A percentile compares a stretch with the other conserved stretches of the same genome.
phyloP scores from a whole-genome alignment of 2,888 invertebrate species.

The Abrostola triplasia region DNA sequence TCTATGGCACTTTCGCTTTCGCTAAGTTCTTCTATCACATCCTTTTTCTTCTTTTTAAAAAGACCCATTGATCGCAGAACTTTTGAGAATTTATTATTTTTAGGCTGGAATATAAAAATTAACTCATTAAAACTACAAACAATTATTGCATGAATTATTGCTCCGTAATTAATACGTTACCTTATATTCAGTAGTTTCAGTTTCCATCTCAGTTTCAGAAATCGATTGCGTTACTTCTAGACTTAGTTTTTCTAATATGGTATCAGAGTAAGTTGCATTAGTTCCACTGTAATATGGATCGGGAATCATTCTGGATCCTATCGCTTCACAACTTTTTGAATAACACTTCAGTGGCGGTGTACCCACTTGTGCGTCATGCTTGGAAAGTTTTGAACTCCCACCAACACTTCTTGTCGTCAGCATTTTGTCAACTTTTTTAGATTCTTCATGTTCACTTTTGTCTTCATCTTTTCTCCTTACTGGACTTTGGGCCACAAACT shows the following conservation, averaged over 20 bases:
- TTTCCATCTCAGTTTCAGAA: slow-evolving; percentile 67
- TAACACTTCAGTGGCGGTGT: slow-evolving; percentile 73
- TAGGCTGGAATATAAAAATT: slow-evolving; percentile 63
- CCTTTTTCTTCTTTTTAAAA: slow-evolving; percentile 73
- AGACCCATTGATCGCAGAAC: slow-evolving; percentile 71
- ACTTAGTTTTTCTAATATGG: slow-evolving; percentile 74
- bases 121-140: background rate
- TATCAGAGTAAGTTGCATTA: slow-evolving; percentile 76
- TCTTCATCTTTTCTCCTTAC: slow-evolving; percentile 52
- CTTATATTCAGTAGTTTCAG: slow-evolving; percentile 49
- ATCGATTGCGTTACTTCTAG: slow-evolving; percentile 67
- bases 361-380: slow-evolving; percentile 75
- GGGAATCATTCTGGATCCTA: slow-evolving; percentile 66
- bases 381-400: slow-evolving; percentile 64
- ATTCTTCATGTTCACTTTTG: slow-evolving; percentile 16
- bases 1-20: slow-evolving; percentile 72
- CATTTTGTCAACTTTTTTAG: slow-evolving; percentile 28
- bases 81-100: slow-evolving; percentile 68
- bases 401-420: slow-evolving; percentile 70
- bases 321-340: slow-evolving; percentile 83
- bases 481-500: slow-evolving; percentile 74
- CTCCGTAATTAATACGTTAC: slow-evolving; percentile 31
- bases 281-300: slow-evolving; percentile 64
- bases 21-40: slow-evolving; percentile 72
- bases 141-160: background rate